Conservation (phyloP, 2,113 vertebrate species). For the Circaetus cinerascens region DNA sequence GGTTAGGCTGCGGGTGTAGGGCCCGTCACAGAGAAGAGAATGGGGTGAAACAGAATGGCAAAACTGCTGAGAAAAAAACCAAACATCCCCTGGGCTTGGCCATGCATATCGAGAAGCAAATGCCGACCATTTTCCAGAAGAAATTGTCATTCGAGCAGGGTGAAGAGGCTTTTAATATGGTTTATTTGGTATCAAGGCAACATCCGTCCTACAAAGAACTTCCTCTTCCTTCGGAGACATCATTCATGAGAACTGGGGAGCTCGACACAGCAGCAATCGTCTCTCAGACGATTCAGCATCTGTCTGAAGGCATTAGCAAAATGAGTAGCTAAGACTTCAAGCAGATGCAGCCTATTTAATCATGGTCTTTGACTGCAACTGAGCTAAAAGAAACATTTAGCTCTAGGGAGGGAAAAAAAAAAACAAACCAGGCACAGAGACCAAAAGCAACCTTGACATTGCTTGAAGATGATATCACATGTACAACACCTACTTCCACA, state of each 20-base stretch:
- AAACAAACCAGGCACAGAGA: not conserved
- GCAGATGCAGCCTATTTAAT: slow-evolving; percentile 35
- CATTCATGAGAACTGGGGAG: not conserved
- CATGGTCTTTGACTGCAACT: not conserved
- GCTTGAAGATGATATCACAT: not conserved
- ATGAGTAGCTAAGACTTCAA: slow-evolving; percentile 13
- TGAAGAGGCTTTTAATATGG: not conserved
- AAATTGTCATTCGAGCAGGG: not conserved
- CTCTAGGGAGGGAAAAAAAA: not conserved
- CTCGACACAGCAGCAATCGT: not conserved
- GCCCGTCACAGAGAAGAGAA: not conserved
- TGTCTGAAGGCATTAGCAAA: slow-evolving; percentile 4
- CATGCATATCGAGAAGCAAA: not conserved
- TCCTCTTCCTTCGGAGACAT: not conserved
- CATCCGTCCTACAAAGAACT: not conserved
- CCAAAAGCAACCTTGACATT: slow-evolving; percentile 8
- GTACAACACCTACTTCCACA: not conserved
- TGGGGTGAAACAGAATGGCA: fast-evolving
- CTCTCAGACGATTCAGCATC: not conserved
- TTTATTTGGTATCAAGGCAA: not conserved
- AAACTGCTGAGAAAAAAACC: not conserved
- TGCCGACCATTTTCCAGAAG: not conserved
- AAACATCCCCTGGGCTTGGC: not conserved
- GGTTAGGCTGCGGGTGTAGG: not conserved
- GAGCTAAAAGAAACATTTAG: slow-evolving; percentile 28